A percentile compares a stretch with the other conserved stretches of the same genome.
Conservation (phyloP, 2,797 vertebrate species). For the Poeciliopsis gracilis region DNA sequence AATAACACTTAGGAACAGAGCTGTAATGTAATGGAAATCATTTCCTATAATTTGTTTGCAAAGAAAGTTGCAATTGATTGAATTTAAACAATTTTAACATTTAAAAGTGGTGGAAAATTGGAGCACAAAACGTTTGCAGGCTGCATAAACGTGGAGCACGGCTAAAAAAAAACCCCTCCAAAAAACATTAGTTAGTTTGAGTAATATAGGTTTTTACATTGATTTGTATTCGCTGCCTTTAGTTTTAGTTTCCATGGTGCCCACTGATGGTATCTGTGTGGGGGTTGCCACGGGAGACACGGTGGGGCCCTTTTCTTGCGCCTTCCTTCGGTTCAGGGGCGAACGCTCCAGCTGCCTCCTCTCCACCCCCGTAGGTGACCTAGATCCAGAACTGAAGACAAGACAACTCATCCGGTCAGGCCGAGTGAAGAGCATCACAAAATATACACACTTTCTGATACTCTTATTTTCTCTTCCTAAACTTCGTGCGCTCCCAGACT, state of each 20-base stretch:
- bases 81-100: not conserved
- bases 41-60: not conserved
- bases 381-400: slow-evolving; percentile 76
- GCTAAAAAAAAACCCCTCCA: too few relatives aligned
- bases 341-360: slow-evolving; percentile 88
- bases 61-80: not conserved
- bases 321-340: slow-evolving; percentile 85
- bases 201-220: slow-evolving; percentile 41
- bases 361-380: slow-evolving; percentile 84
- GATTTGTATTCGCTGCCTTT: slow-evolving; percentile 61
- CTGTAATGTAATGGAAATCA: too few relatives aligned
- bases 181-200: not conserved
- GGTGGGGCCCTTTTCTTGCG: slow-evolving; percentile 80
- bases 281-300: slow-evolving; percentile 80
- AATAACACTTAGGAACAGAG: not conserved
- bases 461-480: not conserved
- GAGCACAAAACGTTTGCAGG: not conserved
- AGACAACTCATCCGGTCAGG: not conserved
- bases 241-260: slow-evolving; percentile 44
- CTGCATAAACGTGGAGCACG: not conserved
- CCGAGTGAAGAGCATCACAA: too few relatives aligned
- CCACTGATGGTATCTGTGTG: slow-evolving; percentile 27
- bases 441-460: not conserved
- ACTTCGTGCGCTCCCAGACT: not conserved
- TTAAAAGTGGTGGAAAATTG: not conserved